phyloP scores from a whole-genome alignment of 2,888 invertebrate genomes.

The Chrysodeixis includens region DNA sequence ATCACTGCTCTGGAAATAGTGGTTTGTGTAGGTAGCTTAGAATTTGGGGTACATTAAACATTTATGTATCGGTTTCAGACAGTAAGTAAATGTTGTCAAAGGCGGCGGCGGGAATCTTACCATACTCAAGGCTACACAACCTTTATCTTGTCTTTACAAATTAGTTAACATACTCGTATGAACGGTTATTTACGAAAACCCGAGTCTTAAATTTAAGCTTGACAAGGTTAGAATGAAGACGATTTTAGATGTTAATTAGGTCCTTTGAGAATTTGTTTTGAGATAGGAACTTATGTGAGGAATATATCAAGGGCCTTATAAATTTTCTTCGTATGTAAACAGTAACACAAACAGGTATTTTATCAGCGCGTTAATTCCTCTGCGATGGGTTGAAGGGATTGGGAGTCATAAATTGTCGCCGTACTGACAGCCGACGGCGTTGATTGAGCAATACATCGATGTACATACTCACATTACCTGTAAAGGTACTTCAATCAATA shows the following conservation, averaged over 20 bases:
- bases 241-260: conserved; percentile 2
- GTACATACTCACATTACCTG: background rate
- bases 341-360: background rate
- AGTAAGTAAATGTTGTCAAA: background rate
- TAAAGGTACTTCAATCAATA: background rate
- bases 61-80: background rate
- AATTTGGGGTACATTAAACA: conserved; percentile 1
- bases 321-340: background rate
- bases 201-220: conserved; percentile 1
- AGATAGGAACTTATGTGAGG: background rate
- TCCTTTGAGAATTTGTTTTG: background rate
- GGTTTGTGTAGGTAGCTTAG: background rate
- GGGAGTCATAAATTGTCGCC: conserved; percentile 47
- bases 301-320: conserved; percentile 4
- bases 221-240: background rate
- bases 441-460: conserved; percentile 41
- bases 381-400: conserved; percentile 18
- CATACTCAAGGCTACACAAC: background rate
- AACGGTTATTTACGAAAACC: background rate
- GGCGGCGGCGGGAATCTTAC: background rate
- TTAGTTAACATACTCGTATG: conserved; percentile 4
- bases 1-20: background rate
- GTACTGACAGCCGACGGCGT: conserved; percentile 18
- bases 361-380: conserved; percentile 27
- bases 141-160: background rate